phyloP scores from a whole-genome alignment of 2,797 vertebrate genomes.

The Ispidina picta region DNA sequence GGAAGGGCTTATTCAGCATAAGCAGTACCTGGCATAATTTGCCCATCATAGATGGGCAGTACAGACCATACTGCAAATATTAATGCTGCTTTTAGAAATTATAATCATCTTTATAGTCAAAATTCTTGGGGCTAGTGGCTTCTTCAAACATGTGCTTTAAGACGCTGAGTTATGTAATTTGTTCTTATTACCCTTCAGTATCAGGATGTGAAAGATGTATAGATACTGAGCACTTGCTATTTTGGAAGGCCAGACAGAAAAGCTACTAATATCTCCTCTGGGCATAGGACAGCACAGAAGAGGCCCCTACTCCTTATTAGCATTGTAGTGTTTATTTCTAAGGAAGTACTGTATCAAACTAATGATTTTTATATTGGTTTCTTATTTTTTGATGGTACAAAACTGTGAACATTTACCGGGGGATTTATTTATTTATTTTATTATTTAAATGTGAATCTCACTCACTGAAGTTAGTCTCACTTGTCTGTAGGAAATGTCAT shows the following conservation, averaged over 20 bases:
- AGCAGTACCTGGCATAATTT: background rate
- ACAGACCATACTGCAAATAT: background rate
- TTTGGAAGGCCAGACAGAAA: background rate
- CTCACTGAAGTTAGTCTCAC: background rate
- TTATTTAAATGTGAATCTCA: background rate
- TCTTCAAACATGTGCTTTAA: conserved; percentile 1
- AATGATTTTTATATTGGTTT: background rate
- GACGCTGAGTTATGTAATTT: background rate
- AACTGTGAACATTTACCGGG: background rate
- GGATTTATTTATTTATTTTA: background rate
- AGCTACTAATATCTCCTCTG: background rate
- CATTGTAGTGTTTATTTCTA: background rate
- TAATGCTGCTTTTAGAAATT: background rate
- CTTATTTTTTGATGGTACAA: background rate
- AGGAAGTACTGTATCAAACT: background rate
- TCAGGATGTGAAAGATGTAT: background rate
- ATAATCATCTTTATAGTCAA: background rate
- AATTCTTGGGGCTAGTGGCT: background rate
- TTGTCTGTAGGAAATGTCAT: background rate
- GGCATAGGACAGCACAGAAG: background rate
- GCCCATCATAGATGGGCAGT: no score
- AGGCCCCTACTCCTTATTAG: background rate
- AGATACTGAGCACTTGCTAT: background rate
- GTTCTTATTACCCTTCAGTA: background rate
- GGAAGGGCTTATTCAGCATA: background rate